phyloP scores from a whole-genome alignment of 1,140 invertebrate species.

The Aleiodes sp. region DNA sequence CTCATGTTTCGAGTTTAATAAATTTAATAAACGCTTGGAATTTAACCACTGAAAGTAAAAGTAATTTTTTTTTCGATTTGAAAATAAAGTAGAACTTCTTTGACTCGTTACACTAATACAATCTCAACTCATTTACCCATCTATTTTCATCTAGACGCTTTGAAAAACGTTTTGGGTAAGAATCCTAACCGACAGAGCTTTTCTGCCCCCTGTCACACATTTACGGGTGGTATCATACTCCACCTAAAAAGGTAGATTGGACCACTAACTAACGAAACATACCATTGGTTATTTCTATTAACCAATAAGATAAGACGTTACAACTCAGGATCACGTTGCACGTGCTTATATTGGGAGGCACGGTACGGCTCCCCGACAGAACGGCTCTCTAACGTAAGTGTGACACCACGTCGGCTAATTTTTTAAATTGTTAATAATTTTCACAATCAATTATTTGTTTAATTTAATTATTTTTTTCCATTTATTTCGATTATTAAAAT shows the following conservation, averaged over 20 bases:
- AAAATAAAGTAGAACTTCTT: background rate
- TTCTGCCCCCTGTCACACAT: slow-evolving; percentile 48
- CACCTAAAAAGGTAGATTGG: slow-evolving; percentile 67
- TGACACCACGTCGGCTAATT: slow-evolving; percentile 60
- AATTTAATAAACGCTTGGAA: no score
- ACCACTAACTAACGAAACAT: slow-evolving; percentile 62
- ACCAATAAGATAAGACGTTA: slow-evolving; percentile 65
- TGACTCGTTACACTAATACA: background rate
- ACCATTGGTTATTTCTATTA: slow-evolving; percentile 58
- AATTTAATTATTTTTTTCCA: no score
- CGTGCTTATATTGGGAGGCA: slow-evolving; percentile 82
- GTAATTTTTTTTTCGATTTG: no score
- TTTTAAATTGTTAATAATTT: background rate
- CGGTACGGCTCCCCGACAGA: slow-evolving; percentile 80
- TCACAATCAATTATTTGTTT: no score
- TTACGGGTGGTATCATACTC: slow-evolving; percentile 61
- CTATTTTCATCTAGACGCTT: slow-evolving; percentile 60
- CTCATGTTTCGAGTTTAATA: no score
- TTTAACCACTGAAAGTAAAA: no score
- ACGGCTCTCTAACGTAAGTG: slow-evolving; percentile 92
- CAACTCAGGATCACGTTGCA: slow-evolving; percentile 82
- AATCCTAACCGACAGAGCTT: slow-evolving; percentile 44
- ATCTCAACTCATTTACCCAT: slow-evolving; percentile 40
- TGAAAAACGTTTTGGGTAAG: slow-evolving; percentile 45
- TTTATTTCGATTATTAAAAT: background rate